These are phyloP conservation scores for Rhodeus uyekii DNA, from an alignment of 2,797 vertebrate species.

Conservation along the genomic window DNA sequence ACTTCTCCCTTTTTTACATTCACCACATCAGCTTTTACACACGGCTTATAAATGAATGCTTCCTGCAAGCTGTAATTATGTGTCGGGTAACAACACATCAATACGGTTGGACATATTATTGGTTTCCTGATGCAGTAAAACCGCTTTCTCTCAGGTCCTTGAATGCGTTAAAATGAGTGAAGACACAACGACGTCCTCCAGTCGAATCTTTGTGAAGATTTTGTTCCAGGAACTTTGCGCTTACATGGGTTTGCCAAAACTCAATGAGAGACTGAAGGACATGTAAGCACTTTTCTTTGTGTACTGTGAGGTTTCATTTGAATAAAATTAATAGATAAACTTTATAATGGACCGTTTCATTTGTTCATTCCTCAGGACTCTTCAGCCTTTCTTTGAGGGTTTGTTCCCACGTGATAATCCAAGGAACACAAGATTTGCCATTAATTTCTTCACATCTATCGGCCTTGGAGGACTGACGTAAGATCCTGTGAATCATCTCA, in stretches of 20 bases:
- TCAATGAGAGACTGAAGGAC: slow-evolving; percentile 95
- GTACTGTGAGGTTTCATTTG: neutral
- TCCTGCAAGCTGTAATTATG: neutral
- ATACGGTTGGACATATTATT: neutral
- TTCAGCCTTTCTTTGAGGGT: slow-evolving; percentile 93
- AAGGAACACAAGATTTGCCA: slow-evolving; percentile 96
- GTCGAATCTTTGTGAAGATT: slow-evolving; percentile 99
- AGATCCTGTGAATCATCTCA: slow-evolving; percentile 62
- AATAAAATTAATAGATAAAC: neutral
- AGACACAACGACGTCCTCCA: slow-evolving; percentile 96
- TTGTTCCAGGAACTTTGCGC: slow-evolving; percentile 98
- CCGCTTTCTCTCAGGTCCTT: slow-evolving; percentile 79
- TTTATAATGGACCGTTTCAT: neutral
- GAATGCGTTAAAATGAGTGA: slow-evolving; percentile 94
- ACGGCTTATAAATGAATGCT: slow-evolving; percentile 20
- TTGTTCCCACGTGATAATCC: slow-evolving; percentile 96
- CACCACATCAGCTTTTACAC: slow-evolving; percentile 12
- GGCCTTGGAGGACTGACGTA: slow-evolving; percentile 97
- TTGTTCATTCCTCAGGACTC: slow-evolving; percentile 75
- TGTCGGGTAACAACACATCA: slow-evolving; percentile 11
- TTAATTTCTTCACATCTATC: slow-evolving; percentile 99
- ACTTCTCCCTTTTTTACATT: neutral
- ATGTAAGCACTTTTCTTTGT: slow-evolving; percentile 74
- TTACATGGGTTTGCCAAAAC: slow-evolving; percentile 96
- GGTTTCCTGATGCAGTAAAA: neutral